Base-by-base conservation (phyloP, 2,888 invertebrate genomes). In the Neocrepidodera transversa region DNA sequence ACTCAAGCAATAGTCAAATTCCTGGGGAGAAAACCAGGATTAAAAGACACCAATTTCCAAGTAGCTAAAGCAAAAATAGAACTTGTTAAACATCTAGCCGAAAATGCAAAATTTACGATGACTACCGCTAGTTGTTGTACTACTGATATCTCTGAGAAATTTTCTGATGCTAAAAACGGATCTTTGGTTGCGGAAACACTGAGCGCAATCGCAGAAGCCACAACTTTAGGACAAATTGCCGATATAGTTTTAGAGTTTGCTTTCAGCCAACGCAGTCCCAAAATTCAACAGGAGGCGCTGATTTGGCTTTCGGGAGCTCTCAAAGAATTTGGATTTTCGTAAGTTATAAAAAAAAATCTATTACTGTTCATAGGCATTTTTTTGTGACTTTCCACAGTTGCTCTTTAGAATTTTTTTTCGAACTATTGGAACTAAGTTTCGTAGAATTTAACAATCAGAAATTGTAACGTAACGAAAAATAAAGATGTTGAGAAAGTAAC, bases 21-120 rank as follows among this genome's bases (percentile, higher is more conserved):
- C 1, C 74, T 93, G 11, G 87, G 86, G 66, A 91, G 87, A 72
- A 95, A 95, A 74, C 95, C 95, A 0, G 96, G 96, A 0, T 78
- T 89, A 0, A 89, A 93, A 76, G 96, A 96, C 73, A 95, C 91
- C 59, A 95, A 96, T 77, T 93, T 95, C 63, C 95, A 95, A 83
- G 95, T 94, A 10, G 79, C 95, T 48, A 95, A 94, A 76, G 83
- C 89, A 0, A 87, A 91, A 66, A 78, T 96, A 11, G 95, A 95
- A 68, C 85, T 89, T 8, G 84, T 95, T 56, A 90, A 90, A 67
- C 84, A 86, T 65, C 82, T 95, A 17, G 91, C 92, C 0, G 90
- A 92, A 76, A 90, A 88, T 72, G 87, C 87, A 70, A 83, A 87
- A 0, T 83, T 92, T 64, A 87, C 91, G 0, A 84, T 84, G 18